Base-by-base conservation (phyloP, 2,797 vertebrate genomes). In the Nannoperca obscura region DNA sequence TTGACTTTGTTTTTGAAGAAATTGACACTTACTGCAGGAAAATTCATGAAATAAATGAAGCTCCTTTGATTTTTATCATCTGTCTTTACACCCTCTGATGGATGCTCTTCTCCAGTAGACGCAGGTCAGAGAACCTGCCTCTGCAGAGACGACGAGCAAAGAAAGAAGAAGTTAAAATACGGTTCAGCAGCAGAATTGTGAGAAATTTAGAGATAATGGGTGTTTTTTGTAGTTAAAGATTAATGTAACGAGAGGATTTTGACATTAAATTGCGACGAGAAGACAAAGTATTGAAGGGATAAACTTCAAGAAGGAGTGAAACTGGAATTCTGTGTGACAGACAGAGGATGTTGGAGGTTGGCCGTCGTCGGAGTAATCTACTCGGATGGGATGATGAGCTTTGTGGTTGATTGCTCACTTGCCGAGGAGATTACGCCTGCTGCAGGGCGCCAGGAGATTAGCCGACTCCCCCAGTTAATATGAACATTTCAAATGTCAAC, bases 91-190 rank as follows among this genome's bases (percentile, higher is more conserved):
- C 55, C 49, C 2, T 2, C 1, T 17, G 4, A 22, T 24, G 19
- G 13, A 50, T 3, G 47, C 10, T 66, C 2, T 32, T 36, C 82
- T 74, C 61, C 52, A 27, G 78, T 57, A 38, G 74, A 47, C 27
- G 20, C 4, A 66, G 80, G 84, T 82, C 85, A 82, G 71, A n/a
- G 22, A 71, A 64, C 32, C 57, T 71, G 55, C 63, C 22, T 76
- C 24, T 34, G 62, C 65, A 55, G 42, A 71, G 52, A 49, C 65
- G 32, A 15, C 1, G 5, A n/a, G 42, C 44, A n/a, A 40, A 17
- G 40, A 63, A 27, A 15, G 10, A 47, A 49, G 12, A 20, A 61
- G 24, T 38, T 44, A 53, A 64, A 57, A 34, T 67, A 3, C 19
- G 53, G 42, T 38, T 22, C 30, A 65, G 7, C 7, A 34, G 22